Evolutionary conservation across 1,140 invertebrate species (phyloP).

Genomic region (Pristionchus pacificus): DNA sequence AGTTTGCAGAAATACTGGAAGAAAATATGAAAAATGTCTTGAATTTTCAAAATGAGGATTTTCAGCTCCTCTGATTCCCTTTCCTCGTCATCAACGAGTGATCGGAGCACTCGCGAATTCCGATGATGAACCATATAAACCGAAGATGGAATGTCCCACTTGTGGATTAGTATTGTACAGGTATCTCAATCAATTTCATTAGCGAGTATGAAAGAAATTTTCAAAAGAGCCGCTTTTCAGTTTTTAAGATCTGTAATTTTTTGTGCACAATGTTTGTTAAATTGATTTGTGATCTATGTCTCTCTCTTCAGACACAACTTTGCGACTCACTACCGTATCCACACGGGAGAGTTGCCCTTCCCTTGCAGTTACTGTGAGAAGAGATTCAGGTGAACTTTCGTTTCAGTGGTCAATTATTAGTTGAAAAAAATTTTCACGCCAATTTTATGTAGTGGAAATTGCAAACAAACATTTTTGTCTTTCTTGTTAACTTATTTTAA

Average conservation of each 20-base stretch:
- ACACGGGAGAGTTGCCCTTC: constrained; percentile 59
- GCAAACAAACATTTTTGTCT: too few species aligned
- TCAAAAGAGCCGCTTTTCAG: too few species aligned
- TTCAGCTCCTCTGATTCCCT: too few species aligned
- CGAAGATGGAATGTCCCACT: constrained; percentile 52
- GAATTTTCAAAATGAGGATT: not conserved
- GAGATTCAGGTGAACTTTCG: constrained; percentile 47
- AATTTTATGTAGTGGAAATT: too few species aligned
- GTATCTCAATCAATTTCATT: too few species aligned
- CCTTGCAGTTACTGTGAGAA: constrained; percentile 58
- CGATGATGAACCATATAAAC: constrained; percentile 23
- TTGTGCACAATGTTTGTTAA: not conserved
- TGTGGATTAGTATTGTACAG: constrained; percentile 37
- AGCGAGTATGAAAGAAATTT: too few species aligned
- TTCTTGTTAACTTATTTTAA: not conserved
- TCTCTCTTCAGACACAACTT: constrained; percentile 51
- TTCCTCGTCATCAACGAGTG: too few species aligned
- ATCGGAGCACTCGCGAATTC: constrained; percentile 18
- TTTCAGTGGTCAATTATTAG: too few species aligned
- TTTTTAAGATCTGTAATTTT: too few species aligned
- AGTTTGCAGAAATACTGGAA: too few species aligned
- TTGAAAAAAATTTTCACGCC: too few species aligned
- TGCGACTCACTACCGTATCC: constrained; percentile 54
- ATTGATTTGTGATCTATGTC: not conserved
- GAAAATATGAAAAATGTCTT: not conserved